Percentiles rank a stretch among this genome's conserved stretches.
Evolutionary conservation across 2,797 vertebrate genomes (phyloP).

Genomic region (Pogoniulus pusillus): DNA sequence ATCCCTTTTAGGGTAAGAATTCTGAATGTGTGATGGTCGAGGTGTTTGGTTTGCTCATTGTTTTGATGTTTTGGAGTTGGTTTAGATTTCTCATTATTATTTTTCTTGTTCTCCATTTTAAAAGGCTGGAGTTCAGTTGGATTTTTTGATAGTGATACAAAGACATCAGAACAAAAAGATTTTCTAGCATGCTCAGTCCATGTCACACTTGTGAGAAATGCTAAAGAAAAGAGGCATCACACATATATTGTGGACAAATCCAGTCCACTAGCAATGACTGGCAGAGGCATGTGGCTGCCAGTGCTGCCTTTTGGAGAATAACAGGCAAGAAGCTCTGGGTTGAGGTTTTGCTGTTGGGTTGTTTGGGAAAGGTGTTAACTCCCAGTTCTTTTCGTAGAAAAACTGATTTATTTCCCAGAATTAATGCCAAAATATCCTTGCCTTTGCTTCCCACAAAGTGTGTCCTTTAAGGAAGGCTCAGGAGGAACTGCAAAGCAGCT

Average conservation of each 20-base stretch:
- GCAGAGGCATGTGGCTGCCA: not conserved
- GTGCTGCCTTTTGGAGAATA: not conserved
- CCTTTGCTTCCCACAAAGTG: not conserved
- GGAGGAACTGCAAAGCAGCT: not conserved
- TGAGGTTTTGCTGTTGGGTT: not conserved
- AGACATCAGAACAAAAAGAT: not conserved
- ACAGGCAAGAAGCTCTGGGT: not conserved
- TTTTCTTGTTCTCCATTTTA: not conserved
- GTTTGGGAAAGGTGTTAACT: not conserved
- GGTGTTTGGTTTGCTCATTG: not conserved
- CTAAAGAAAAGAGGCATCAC: not conserved
- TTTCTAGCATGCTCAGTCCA: not conserved
- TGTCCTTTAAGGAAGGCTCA: not conserved
- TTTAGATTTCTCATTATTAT: not conserved
- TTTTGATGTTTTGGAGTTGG: not conserved
- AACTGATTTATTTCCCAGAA: not conserved
- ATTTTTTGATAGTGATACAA: not conserved
- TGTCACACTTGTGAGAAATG: not conserved
- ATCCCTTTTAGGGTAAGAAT: not conserved
- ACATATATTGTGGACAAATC: not conserved
- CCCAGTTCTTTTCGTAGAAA: not conserved
- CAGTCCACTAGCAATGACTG: not conserved
- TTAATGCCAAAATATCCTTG: conserved; percentile 12
- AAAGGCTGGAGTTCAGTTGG: not conserved
- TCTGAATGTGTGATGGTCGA: not conserved